Base-by-base conservation (phyloP, 2,797 vertebrate species). In the Gallinago solitaria region DNA sequence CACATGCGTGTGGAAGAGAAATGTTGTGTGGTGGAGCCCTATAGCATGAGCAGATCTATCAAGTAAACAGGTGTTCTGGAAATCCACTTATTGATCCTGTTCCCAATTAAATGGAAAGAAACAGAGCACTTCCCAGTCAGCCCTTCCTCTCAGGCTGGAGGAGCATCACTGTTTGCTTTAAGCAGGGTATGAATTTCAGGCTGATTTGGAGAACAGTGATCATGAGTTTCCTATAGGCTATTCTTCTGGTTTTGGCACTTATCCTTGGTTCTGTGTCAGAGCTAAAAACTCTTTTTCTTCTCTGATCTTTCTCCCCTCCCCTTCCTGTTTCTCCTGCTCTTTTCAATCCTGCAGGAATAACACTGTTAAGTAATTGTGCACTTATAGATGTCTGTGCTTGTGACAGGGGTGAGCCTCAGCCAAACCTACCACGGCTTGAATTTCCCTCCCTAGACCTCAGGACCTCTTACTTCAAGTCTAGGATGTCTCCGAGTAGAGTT, bases 371-470 rank as follows among this genome's bases (percentile, higher is more conserved):
- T 84, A 67, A 87, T 65, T 68, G 83, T 91, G 74, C 20, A 37
- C 39, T 71, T 63, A n/a, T 0, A 87, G 86, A 88, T 59, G 63
- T 39, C 70, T 80, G 17, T 76, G 57, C 33, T 53, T 74, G 35
- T 95, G 90, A 77, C 75, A 87, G 78, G 41, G 50, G 47, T 41
- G 71, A 95, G 73, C 51, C 60, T 94, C 60, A 92, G 53, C 54
- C 61, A 81, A 78, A 54, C 50, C 76, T 71, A 25, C 35, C 9
- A 6, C 13, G 41, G 63, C 91, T 92, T 90, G 76, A 95, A 87
- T 91, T 96, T 90, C 82, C 63, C 57, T 91, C 56, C 82, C 30
- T 63, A 53, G 76, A 94, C 82, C 95, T 96, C 92, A 89, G 60
- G 76, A 97, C 79, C 87, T 81, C 75, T 89, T 45, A 81, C 45